Percentiles rank a stretch among this genome's conserved stretches.
These are phyloP conservation scores for Ganaspis sp. DNA, from an alignment of 1,140 invertebrate species.

Conservation along the genomic window DNA sequence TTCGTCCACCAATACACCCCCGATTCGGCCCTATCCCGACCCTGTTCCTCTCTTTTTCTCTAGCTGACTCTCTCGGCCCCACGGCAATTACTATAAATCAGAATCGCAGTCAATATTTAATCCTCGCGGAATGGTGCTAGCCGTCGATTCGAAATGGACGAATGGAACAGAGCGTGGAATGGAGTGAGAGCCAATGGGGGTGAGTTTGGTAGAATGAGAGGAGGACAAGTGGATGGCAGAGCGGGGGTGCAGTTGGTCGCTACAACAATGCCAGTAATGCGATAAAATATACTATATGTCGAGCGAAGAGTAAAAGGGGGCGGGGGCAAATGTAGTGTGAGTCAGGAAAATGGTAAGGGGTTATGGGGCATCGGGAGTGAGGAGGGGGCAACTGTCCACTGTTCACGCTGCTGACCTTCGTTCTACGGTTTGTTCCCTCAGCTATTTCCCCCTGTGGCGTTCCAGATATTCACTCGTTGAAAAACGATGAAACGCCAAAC, in stretches of 20 bases:
- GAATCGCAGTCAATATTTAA: slow-evolving; percentile 76
- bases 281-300: slow-evolving; percentile 70
- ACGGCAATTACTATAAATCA: slow-evolving; percentile 76
- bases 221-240: slow-evolving; percentile 34
- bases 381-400: slow-evolving; percentile 52
- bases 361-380: slow-evolving; percentile 20
- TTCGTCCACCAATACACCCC: slow-evolving; percentile 41
- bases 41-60: slow-evolving; percentile 29
- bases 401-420: slow-evolving; percentile 54
- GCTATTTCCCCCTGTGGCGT: slow-evolving; percentile 42
- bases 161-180: slow-evolving; percentile 46
- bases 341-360: slow-evolving; percentile 38
- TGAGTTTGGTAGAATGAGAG: slow-evolving; percentile 19
- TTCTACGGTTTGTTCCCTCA: slow-evolving; percentile 47
- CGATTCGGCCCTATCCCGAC: slow-evolving; percentile 22
- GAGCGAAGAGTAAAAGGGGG: slow-evolving; percentile 33
- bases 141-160: slow-evolving; percentile 60
- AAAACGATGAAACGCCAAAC: slow-evolving; percentile 52
- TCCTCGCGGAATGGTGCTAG: slow-evolving; percentile 71
- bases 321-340: slow-evolving; percentile 36
- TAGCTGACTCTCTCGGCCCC: slow-evolving; percentile 54
- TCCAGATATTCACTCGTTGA: slow-evolving; percentile 44
- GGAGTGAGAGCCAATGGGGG: slow-evolving; percentile 17
- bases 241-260: slow-evolving; percentile 50
- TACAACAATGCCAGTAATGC: slow-evolving; percentile 72